A percentile compares a stretch with the other conserved stretches of the same genome.
These are phyloP conservation scores for Perizoma flavofasciatum DNA, from an alignment of 2,888 invertebrate species.

Conservation along the genomic window DNA sequence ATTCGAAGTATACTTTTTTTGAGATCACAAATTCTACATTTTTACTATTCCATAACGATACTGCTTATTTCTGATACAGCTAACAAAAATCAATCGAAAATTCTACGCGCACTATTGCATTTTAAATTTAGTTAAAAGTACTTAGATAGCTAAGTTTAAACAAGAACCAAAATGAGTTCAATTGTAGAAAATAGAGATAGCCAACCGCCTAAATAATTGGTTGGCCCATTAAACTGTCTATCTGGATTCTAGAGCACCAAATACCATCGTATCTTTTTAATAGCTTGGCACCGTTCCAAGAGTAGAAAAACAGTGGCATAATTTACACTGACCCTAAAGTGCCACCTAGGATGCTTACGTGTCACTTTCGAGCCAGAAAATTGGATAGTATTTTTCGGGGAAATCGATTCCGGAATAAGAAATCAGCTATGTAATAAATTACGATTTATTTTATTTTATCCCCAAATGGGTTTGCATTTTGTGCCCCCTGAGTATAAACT, in stretches of 20 bases:
- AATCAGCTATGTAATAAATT: conserved; percentile 15
- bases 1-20: too few relatives aligned
- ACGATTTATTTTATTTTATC: not conserved
- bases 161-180: too few relatives aligned
- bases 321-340: conserved; percentile 29
- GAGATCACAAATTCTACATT: too few relatives aligned
- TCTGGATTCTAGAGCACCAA: not conserved
- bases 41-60: too few relatives aligned
- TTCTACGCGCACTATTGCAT: too few relatives aligned
- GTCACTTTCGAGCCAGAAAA: conserved; percentile 23
- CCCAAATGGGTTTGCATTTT: too few relatives aligned
- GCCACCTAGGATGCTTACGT: conserved; percentile 30
- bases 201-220: not conserved
- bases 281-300: conserved; percentile 35
- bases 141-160: too few relatives aligned
- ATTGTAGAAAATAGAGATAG: not conserved
- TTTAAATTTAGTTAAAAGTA: too few relatives aligned
- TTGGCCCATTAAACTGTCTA: not conserved
- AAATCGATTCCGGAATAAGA: conserved; percentile 24
- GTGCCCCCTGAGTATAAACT: too few relatives aligned
- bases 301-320: conserved; percentile 32
- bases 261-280: conserved; percentile 23
- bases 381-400: conserved; percentile 25
- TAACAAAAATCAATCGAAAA: too few relatives aligned
- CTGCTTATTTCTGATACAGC: too few relatives aligned